phyloP scores from a whole-genome alignment of 2,888 invertebrate genomes.

The Eubasilissa splendida region DNA sequence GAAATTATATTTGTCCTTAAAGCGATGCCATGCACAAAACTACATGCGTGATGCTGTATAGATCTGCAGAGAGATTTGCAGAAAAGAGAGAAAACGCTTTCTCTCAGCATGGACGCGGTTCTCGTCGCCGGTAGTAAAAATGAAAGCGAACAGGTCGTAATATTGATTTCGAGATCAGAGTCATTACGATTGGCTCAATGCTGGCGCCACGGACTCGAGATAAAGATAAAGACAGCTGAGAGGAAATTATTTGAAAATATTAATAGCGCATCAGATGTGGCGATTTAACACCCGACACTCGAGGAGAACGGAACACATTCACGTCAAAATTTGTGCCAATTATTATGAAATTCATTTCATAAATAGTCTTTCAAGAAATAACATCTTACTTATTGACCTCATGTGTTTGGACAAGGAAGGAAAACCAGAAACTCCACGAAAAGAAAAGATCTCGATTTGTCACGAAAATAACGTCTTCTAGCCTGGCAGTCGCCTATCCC shows the following conservation, averaged over 20 bases:
- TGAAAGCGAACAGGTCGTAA: slow-evolving; percentile 33
- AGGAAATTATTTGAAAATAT: no score
- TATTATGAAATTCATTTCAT: no score
- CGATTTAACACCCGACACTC: background rate
- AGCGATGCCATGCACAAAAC: background rate
- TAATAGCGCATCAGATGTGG: background rate
- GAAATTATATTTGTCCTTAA: slow-evolving; percentile 10
- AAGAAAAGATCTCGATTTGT: no score
- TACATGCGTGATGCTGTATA: background rate
- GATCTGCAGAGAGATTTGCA: background rate
- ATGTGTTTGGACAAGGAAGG: no score
- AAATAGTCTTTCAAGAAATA: no score
- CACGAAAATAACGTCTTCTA: no score
- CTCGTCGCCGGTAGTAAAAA: slow-evolving; percentile 25
- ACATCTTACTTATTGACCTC: no score
- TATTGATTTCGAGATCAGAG: slow-evolving; percentile 25
- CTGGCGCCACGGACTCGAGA: background rate
- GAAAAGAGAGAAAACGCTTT: slow-evolving; percentile 24
- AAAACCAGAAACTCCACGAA: no score
- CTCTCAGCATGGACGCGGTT: slow-evolving; percentile 1
- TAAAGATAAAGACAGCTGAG: background rate
- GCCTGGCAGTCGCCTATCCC: no score
- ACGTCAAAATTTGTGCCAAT: no score
- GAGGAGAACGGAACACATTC: background rate
- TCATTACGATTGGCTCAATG: background rate